A percentile compares a stretch with the other conserved stretches of the same genome.
These are phyloP conservation scores for Syrmaticus mikado DNA, from an alignment of 2,113 vertebrate species.

Conservation along the genomic window DNA sequence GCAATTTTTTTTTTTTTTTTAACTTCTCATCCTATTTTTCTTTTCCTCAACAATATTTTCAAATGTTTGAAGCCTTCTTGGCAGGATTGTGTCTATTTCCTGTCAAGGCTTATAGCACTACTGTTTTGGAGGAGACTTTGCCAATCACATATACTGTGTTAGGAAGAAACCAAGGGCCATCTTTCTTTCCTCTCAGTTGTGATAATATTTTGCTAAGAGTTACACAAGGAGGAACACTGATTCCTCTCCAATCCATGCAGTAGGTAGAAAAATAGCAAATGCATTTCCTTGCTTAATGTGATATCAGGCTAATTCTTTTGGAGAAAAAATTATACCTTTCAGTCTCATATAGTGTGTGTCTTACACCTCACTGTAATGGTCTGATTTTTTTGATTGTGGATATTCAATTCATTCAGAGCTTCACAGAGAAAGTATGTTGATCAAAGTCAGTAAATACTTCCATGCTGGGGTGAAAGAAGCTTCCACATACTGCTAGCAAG, in stretches of 20 bases:
- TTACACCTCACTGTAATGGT: not conserved
- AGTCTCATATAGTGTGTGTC: not conserved
- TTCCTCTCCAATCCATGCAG: not conserved
- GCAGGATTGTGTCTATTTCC: not conserved
- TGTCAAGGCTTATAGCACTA: not conserved
- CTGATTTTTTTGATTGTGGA: not conserved
- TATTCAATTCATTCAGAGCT: not conserved
- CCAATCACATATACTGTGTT: not conserved
- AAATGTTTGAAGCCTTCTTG: not conserved
- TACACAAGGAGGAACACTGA: not conserved
- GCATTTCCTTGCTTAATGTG: not conserved
- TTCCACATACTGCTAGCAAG: not conserved
- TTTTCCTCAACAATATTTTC: not conserved
- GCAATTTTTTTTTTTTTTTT: not conserved
- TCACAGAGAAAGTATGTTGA: not conserved
- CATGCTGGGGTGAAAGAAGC: not conserved
- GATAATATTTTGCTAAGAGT: not conserved
- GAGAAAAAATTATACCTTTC: not conserved
- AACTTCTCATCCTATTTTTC: not conserved
- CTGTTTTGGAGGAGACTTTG: not conserved
- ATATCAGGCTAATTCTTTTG: not conserved
- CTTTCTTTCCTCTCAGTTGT: not conserved
- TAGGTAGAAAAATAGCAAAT: not conserved
- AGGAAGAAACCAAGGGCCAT: not conserved
- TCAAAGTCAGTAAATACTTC: not conserved